Evolutionary conservation across 2,113 vertebrate genomes (phyloP).

Genomic region (Promerops cafer): DNA sequence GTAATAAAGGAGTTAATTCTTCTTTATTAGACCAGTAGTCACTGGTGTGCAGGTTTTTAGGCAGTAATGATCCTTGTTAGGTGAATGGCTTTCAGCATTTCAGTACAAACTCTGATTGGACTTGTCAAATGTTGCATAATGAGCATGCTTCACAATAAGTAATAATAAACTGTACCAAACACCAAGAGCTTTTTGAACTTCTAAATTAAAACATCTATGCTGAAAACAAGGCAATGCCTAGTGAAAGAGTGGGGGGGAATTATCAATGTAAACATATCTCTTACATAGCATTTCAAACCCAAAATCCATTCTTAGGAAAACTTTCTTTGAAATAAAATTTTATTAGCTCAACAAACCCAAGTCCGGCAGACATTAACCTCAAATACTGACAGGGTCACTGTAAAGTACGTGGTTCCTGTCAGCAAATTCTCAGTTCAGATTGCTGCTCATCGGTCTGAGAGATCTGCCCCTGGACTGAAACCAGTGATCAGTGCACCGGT

Average conservation of each 20-base stretch:
- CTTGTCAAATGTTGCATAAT: background rate
- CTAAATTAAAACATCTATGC: background rate
- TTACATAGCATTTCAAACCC: background rate
- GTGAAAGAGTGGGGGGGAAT: background rate
- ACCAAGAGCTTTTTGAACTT: background rate
- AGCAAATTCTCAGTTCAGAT: background rate
- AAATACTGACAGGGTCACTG: background rate
- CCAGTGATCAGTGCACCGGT: background rate
- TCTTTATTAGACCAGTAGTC: background rate
- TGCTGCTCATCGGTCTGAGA: background rate
- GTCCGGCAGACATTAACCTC: background rate
- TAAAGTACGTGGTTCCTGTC: background rate
- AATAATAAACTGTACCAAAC: background rate
- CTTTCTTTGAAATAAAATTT: background rate
- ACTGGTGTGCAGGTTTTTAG: background rate
- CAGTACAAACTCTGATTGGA: background rate
- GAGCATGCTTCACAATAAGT: background rate
- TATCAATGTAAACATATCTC: background rate
- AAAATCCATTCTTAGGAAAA: background rate
- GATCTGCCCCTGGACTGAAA: background rate
- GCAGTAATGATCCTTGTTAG: background rate
- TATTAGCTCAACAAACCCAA: background rate
- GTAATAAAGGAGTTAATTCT: background rate
- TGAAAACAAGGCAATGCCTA: background rate
- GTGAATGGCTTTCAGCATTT: background rate